Percentiles rank a stretch among this genome's conserved stretches.
Evolutionary conservation across 2,888 invertebrate genomes (phyloP).

Genomic region (Drosophila neonasuta): DNA sequence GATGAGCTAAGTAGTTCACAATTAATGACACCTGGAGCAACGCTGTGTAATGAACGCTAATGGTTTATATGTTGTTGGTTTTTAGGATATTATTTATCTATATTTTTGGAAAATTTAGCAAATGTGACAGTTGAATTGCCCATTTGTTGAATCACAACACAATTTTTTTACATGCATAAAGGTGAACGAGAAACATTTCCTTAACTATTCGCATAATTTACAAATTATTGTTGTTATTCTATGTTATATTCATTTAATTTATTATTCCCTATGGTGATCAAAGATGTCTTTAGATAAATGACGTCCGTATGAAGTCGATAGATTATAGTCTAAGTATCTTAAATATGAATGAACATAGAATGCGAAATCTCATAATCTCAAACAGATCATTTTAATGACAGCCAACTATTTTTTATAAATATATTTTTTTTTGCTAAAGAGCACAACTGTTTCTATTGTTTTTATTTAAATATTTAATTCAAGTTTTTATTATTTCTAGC

Average conservation of each 20-base stretch:
- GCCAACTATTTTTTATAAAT: too few relatives aligned
- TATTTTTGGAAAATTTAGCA: background rate
- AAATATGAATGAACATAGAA: slow-evolving; percentile 2
- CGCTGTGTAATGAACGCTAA: background rate
- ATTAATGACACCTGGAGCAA: slow-evolving; percentile 50
- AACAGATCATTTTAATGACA: background rate
- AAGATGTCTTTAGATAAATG: background rate
- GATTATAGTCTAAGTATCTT: slow-evolving; percentile 1
- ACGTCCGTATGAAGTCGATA: background rate
- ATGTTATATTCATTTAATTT: background rate
- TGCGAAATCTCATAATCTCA: background rate
- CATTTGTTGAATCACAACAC: background rate
- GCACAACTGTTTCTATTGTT: too few relatives aligned
- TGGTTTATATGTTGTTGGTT: slow-evolving; percentile 8
- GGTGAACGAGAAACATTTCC: background rate
- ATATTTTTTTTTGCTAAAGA: too few relatives aligned
- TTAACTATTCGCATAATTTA: background rate
- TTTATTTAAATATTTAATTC: too few relatives aligned
- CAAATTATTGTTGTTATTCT: background rate
- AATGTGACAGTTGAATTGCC: background rate
- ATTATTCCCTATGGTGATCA: background rate
- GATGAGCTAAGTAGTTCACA: slow-evolving; percentile 45
- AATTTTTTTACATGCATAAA: background rate
- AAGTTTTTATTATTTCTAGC: too few relatives aligned
- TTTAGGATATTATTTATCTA: slow-evolving; percentile 3